Conservation (phyloP, 2,888 invertebrate species). For the Diplazon laetatorius region DNA sequence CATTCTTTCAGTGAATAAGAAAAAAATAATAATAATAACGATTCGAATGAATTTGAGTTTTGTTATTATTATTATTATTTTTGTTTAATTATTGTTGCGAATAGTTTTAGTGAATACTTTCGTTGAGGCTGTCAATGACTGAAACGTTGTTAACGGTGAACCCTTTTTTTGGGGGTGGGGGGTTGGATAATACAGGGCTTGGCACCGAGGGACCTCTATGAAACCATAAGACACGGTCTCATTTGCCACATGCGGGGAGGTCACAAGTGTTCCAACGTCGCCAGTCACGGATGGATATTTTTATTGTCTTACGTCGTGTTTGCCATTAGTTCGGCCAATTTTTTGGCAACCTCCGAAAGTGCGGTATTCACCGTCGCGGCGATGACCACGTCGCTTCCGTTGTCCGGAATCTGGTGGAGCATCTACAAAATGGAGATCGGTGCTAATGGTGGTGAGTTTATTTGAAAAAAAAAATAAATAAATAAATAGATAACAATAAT, state of each 20-base stretch:
- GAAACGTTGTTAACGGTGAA: no score
- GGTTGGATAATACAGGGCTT: constrained; percentile 74
- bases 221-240: constrained; percentile 74
- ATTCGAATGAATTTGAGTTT: no score
- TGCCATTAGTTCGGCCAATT: constrained; percentile 83
- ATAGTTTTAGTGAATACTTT: no score
- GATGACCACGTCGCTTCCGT: constrained; percentile 84
- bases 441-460: constrained; percentile 76
- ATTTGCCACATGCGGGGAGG: constrained; percentile 77
- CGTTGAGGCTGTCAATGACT: no score
- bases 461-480: no score
- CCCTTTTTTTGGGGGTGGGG: no score
- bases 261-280: constrained; percentile 74
- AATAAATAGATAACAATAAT: no score
- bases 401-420: constrained; percentile 86
- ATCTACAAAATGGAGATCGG: constrained; percentile 83
- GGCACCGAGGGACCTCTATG: constrained; percentile 75
- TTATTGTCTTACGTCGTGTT: constrained; percentile 83
- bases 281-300: constrained; percentile 83
- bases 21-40: no score
- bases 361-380: constrained; percentile 85
- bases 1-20: constrained; percentile 8
- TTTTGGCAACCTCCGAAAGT: constrained; percentile 84
- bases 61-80: no score
- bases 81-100: no score